Evolutionary conservation across 2,888 invertebrate genomes (phyloP), one percentile per base, ranked within the genome.

Genomic region (Polymixis flavicincta): DNA sequence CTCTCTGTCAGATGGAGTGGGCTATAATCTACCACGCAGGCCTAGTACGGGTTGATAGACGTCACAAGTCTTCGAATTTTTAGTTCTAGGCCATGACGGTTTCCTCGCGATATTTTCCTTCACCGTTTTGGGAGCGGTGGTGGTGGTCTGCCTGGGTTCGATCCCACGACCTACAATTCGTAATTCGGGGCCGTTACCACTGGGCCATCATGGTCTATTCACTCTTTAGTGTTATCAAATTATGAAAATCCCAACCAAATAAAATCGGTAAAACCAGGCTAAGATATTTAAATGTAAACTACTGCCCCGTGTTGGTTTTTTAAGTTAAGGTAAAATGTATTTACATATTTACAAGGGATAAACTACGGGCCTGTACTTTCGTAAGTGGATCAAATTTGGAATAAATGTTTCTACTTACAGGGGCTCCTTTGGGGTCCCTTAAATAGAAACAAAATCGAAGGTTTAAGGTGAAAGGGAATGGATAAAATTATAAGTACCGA

Each of bases 331-430:
- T 78, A 73, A 83, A 84, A 84, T 65, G 74, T 85, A 81, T 86
- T 80, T 78, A 82, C 80, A 88, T 82, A 87, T 87, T 88, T 82
- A 87, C 82, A 84, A 87, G 80, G 88, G 88, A 88, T 88, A 85
- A 83, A 87, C 88, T 88, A 82, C 78, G 71, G 84, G 79, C 60
- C 77, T 83, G 80, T 85, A 80, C 82, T 84, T 87, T 78, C 72
- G 78, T 86, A 88, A 88, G 86, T 84, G 86, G 87, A 86, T 85
- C 86, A 88, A 86, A 87, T 87, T 87, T 86, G 83, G 84, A 87
- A 87, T 85, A 87, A 86, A 84, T 85, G 85, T 85, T 80, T 79
- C 67, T 82, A 67, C 85, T 87, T 80, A 81, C 67, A 48, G 68
- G 65, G 54, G 77, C 77, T 11, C 54, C 80, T 85, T 85, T 82